Evolutionary conservation across 2,888 invertebrate genomes (phyloP).

Genomic region (Idaea straminata): DNA sequence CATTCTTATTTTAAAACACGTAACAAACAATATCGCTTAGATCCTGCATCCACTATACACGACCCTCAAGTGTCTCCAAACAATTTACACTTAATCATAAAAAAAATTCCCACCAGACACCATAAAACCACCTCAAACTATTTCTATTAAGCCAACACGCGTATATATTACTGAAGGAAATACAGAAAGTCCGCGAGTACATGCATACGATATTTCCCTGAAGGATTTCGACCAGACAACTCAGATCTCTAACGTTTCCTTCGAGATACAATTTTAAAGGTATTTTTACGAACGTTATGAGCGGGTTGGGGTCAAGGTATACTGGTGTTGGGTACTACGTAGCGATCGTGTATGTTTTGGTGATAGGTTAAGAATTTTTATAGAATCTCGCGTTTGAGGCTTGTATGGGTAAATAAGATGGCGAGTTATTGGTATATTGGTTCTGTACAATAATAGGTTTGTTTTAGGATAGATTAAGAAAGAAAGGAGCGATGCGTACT

Average conservation of each 20-base stretch:
- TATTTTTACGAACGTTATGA: not conserved
- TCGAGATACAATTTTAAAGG: not conserved
- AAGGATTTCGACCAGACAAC: constrained; percentile 19
- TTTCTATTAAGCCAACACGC: constrained; percentile 31
- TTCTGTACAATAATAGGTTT: not conserved
- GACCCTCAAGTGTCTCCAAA: constrained; percentile 10
- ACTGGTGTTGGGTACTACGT: constrained; percentile 10
- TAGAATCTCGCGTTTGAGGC: constrained; percentile 26
- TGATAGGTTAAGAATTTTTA: constrained; percentile 29
- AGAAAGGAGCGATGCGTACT: too few species aligned
- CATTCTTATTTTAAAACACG: not conserved
- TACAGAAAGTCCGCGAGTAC: constrained; percentile 33
- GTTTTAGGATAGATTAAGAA: too few species aligned
- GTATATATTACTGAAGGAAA: constrained; percentile 35
- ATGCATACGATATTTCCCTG: constrained; percentile 46
- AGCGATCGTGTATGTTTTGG: constrained; percentile 24
- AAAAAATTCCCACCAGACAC: constrained; percentile 2
- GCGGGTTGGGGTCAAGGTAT: constrained; percentile 13
- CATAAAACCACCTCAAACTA: constrained; percentile 11
- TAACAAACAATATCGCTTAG: not conserved
- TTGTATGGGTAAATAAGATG: not conserved
- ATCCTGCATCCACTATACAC: not conserved
- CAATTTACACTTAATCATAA: constrained; percentile 13
- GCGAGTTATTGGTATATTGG: not conserved
- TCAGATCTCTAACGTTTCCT: constrained; percentile 8